phyloP scores from a whole-genome alignment of 2,113 vertebrate genomes.

The Castor canadensis region DNA sequence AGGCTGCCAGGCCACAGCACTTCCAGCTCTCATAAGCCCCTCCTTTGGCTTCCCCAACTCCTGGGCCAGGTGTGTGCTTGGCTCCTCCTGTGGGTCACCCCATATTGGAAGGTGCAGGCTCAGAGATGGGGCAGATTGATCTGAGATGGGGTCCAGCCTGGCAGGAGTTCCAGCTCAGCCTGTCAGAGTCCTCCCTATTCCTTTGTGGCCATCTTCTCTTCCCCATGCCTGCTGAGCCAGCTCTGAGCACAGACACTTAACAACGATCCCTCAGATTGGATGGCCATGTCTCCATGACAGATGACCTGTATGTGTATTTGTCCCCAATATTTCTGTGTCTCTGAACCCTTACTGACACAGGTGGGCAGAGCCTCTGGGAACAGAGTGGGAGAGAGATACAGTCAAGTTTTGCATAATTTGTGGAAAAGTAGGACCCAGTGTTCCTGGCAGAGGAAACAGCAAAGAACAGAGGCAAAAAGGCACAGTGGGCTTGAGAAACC shows the following conservation, averaged over 20 bases:
- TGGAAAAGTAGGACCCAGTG: neutral
- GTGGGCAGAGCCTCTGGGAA: neutral
- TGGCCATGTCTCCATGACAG: neutral
- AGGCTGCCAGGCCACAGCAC: neutral
- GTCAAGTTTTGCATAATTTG: too few relatives aligned
- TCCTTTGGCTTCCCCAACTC: neutral
- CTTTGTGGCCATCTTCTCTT: neutral
- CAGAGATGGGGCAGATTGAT: neutral
- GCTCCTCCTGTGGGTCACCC: neutral
- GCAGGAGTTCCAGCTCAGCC: neutral
- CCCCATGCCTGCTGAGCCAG: neutral
- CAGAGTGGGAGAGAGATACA: too few relatives aligned
- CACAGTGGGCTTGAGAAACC: neutral
- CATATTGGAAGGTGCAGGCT: neutral
- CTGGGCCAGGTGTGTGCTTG: neutral
- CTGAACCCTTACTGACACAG: neutral
- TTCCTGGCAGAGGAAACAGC: neutral
- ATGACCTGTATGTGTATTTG: neutral
- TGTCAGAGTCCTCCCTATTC: accelerated
- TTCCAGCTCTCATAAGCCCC: neutral
- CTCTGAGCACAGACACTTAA: neutral
- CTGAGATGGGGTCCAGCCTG: accelerated
- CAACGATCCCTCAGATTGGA: neutral
- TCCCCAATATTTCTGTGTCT: neutral
- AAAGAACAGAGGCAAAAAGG: too few relatives aligned